phyloP scores from a whole-genome alignment of 2,888 invertebrate species.

The Eugnorisma glareosa region DNA sequence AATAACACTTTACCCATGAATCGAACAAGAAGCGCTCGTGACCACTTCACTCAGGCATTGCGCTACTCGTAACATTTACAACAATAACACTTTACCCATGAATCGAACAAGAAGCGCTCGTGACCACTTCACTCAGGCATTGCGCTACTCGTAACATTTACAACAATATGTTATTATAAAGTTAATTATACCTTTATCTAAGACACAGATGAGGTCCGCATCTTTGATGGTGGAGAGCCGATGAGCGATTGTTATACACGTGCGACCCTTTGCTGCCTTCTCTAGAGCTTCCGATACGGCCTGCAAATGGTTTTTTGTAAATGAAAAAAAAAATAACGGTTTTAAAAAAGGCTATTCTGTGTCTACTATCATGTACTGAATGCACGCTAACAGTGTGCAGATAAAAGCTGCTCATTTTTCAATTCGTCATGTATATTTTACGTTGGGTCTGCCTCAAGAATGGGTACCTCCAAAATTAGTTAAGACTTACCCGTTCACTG shows the following conservation, averaged over 20 bases:
- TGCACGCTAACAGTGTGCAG: neutral
- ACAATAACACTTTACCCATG: neutral
- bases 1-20: neutral
- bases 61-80: neutral
- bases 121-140: neutral
- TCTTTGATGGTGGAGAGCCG: slow-evolving; percentile 95
- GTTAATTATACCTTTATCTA: slow-evolving; percentile 92
- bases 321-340: no score
- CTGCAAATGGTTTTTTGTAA: no score
- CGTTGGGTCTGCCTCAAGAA: neutral
- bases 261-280: slow-evolving; percentile 94
- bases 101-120: neutral
- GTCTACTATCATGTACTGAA: neutral
- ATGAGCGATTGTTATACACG: slow-evolving; percentile 96
- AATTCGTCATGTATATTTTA: neutral
- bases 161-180: neutral
- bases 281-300: slow-evolving; percentile 96
- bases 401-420: neutral
- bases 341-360: neutral
- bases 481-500: slow-evolving; percentile 91
- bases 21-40: neutral
- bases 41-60: neutral
- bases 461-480: neutral
- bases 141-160: neutral
- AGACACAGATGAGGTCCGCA: slow-evolving; percentile 95